Percentiles rank a stretch among this genome's conserved stretches.
These are phyloP conservation scores for Oscheius sp. DNA, from an alignment of 2,888 invertebrate genomes.

Conservation along the genomic window DNA sequence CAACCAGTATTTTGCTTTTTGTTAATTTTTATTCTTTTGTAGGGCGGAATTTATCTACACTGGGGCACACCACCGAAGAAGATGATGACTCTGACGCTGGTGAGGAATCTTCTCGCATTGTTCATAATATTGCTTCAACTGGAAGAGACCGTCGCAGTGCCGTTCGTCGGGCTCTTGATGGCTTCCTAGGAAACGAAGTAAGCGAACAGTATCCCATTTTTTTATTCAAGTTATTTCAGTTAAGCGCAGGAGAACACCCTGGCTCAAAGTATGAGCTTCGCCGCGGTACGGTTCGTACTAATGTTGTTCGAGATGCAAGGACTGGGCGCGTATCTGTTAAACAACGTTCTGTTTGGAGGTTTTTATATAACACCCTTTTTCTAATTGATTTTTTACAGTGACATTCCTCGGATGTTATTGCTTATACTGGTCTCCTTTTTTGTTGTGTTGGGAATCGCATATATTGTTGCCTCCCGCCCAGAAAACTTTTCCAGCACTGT, in stretches of 20 bases:
- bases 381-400: slow-evolving; percentile 26
- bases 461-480: slow-evolving; percentile 46
- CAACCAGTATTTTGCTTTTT: not conserved
- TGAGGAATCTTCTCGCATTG: slow-evolving; percentile 41
- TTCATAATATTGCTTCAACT: slow-evolving; percentile 36
- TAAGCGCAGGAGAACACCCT: slow-evolving; percentile 42
- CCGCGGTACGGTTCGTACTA: slow-evolving; percentile 43
- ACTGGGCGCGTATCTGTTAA: slow-evolving; percentile 46
- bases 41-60: slow-evolving; percentile 3
- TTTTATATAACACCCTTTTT: not conserved
- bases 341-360: slow-evolving; percentile 44
- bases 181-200: slow-evolving; percentile 47
- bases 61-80: slow-evolving; percentile 47
- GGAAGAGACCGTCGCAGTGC: slow-evolving; percentile 28
- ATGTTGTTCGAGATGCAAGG: slow-evolving; percentile 42
- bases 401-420: slow-evolving; percentile 42
- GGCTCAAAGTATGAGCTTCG: slow-evolving; percentile 53
- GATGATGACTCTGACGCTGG: slow-evolving; percentile 46
- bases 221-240: slow-evolving; percentile 27
- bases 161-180: slow-evolving; percentile 45
- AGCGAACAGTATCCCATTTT: not conserved
- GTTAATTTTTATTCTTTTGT: not conserved
- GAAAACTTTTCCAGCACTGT: slow-evolving; percentile 41
- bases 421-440: slow-evolving; percentile 46
- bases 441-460: slow-evolving; percentile 50